phyloP scores from a whole-genome alignment of 2,888 invertebrate species.

The Bimastos eiseni region DNA sequence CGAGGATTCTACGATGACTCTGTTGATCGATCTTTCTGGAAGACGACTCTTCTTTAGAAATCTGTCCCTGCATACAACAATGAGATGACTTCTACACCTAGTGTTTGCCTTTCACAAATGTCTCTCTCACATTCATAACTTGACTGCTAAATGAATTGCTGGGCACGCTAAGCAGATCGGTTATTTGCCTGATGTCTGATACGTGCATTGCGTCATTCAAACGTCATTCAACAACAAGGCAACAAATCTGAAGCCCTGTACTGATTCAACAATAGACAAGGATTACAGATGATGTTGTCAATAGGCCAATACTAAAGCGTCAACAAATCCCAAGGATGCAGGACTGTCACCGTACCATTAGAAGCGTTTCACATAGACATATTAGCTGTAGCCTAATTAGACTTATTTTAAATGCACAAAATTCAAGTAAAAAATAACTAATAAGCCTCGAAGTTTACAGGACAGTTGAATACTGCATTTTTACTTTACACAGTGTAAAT shows the following conservation, averaged over 20 bases:
- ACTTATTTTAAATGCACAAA: neutral
- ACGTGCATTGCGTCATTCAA: neutral
- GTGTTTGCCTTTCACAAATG: neutral
- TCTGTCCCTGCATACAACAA: neutral
- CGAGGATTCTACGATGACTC: neutral
- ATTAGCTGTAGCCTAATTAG: neutral
- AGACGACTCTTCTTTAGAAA: neutral
- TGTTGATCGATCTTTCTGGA: neutral
- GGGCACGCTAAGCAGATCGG: neutral
- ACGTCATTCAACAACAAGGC: neutral
- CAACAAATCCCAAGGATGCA: too few species aligned
- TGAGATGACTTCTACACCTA: neutral
- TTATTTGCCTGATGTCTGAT: neutral
- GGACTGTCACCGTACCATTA: neutral
- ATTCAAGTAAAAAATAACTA: too few species aligned
- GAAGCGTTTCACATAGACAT: neutral
- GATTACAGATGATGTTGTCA: too few species aligned
- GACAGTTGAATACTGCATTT: too few species aligned
- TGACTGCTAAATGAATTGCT: neutral
- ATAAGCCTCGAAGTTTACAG: too few species aligned
- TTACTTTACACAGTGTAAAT: too few species aligned
- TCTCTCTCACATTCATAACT: neutral
- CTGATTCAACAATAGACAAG: neutral
- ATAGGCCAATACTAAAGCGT: too few species aligned
- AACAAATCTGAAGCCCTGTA: neutral